Percentiles rank a stretch among this genome's conserved stretches.
These are phyloP conservation scores for Drosophila arawakana DNA, from an alignment of 1,140 invertebrate genomes.

Conservation along the genomic window DNA sequence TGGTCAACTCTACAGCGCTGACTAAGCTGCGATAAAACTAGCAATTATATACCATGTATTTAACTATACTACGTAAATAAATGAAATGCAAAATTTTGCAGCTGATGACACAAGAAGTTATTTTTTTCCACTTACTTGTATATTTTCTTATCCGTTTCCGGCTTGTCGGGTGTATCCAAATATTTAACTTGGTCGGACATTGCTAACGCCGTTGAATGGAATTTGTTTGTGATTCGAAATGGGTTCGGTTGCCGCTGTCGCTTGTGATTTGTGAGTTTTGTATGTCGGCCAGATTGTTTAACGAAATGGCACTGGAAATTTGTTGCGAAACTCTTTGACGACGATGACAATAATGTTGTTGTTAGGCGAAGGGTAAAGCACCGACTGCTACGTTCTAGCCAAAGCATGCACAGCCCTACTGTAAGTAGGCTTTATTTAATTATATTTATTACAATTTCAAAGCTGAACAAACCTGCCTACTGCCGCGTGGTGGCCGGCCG, in stretches of 20 bases:
- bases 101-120: neutral
- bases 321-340: conserved; percentile 1
- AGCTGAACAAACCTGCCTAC: neutral
- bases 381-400: conserved; percentile 23
- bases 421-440: neutral
- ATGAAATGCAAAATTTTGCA: too few species aligned
- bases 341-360: conserved; percentile 9
- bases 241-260: neutral
- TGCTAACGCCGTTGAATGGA: neutral
- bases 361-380: conserved; percentile 25
- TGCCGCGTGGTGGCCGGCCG: conserved; percentile 41
- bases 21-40: too few species aligned
- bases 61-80: neutral
- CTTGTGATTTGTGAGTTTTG: neutral
- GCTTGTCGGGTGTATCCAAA: conserved; percentile 86
- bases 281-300: neutral
- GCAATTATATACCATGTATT: too few species aligned
- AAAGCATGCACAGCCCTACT: conserved; percentile 33
- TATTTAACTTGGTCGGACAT: conserved; percentile 59
- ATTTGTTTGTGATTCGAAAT: conserved; percentile 5
- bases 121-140: conserved; percentile 83
- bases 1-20: too few species aligned
- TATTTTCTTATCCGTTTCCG: conserved; percentile 87
- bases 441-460: neutral
- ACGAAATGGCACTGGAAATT: conserved; percentile 32